Percentiles rank a stretch among this genome's conserved stretches.
Conservation (phyloP, 2,888 invertebrate genomes). For the Mesorhabditis belari region DNA sequence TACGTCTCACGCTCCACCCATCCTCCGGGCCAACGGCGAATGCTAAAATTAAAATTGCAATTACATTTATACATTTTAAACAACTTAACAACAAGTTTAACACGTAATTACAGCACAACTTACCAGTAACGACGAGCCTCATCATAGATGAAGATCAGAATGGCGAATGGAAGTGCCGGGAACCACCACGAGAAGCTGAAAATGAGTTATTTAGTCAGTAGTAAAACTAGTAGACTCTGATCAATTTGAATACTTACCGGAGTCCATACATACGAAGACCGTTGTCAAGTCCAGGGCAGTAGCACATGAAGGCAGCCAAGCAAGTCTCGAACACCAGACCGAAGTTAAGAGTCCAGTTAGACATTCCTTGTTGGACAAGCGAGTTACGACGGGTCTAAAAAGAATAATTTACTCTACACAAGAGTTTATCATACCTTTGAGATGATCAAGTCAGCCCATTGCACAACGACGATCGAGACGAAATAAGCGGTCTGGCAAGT, state of each 20-base stretch:
- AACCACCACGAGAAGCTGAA: slow-evolving; percentile 96
- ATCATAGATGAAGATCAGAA: slow-evolving; percentile 96
- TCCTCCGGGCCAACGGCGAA: slow-evolving; percentile 91
- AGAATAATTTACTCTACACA: too few relatives aligned
- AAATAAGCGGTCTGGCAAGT: slow-evolving; percentile 60
- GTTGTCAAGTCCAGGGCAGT: slow-evolving; percentile 95
- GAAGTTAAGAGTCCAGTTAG: slow-evolving; percentile 92
- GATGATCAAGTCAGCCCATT: slow-evolving; percentile 60
- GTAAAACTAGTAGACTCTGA: slow-evolving; percentile 4
- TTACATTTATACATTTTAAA: too few relatives aligned
- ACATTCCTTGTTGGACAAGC: slow-evolving; percentile 57
- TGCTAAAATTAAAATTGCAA: too few relatives aligned
- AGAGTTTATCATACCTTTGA: too few relatives aligned
- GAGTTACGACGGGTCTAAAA: slow-evolving; percentile 54
- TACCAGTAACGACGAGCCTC: slow-evolving; percentile 92
- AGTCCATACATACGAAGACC: slow-evolving; percentile 94
- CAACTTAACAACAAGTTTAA: too few relatives aligned
- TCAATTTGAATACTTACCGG: slow-evolving; percentile 18
- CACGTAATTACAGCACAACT: too few relatives aligned
- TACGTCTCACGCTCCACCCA: slow-evolving; percentile 99
- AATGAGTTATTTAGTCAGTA: background rate
- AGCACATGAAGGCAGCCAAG: slow-evolving; percentile 87
- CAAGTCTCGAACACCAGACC: slow-evolving; percentile 88
- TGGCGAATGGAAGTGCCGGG: slow-evolving; percentile 92
- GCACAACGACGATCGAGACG: slow-evolving; percentile 58